Conservation (phyloP, 2,888 invertebrate species). For the Hartigia nigra region DNA sequence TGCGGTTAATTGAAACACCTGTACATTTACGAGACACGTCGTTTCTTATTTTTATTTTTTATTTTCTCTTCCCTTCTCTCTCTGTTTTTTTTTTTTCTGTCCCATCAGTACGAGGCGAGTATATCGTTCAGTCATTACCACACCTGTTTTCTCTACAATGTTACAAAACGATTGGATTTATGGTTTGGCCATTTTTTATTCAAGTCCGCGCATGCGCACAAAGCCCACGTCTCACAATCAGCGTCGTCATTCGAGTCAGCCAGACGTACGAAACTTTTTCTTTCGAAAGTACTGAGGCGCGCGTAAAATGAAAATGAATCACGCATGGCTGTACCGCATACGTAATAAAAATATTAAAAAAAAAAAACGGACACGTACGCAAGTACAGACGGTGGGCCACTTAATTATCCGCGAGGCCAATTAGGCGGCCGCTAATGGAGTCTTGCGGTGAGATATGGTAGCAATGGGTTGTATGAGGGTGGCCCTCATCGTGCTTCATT, state of each 20-base stretch:
- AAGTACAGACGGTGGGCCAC: conserved; percentile 36
- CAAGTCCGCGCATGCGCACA: conserved; percentile 6
- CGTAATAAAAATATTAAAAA: no score
- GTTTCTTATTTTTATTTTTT: neutral
- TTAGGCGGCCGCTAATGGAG: conserved; percentile 43
- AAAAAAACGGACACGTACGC: conserved; percentile 14
- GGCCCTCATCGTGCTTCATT: conserved; percentile 42
- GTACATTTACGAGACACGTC: neutral
- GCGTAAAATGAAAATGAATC: conserved; percentile 29
- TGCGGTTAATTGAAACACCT: conserved; percentile 2
- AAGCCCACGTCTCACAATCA: no score
- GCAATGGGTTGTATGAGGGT: conserved; percentile 26
- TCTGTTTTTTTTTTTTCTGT: neutral
- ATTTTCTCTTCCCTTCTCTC: neutral
- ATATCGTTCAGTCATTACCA: neutral
- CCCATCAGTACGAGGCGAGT: neutral
- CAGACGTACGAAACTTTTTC: conserved; percentile 5
- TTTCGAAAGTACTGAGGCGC: conserved; percentile 8
- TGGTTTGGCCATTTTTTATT: neutral
- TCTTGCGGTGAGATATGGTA: conserved; percentile 42
- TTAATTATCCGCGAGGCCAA: conserved; percentile 44
- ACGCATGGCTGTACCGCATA: conserved; percentile 17
- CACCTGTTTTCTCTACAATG: neutral
- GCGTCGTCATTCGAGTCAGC: neutral
- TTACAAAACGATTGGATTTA: neutral